phyloP scores from a whole-genome alignment of 2,888 invertebrate species.

The Leptinotarsa tumamoca region DNA sequence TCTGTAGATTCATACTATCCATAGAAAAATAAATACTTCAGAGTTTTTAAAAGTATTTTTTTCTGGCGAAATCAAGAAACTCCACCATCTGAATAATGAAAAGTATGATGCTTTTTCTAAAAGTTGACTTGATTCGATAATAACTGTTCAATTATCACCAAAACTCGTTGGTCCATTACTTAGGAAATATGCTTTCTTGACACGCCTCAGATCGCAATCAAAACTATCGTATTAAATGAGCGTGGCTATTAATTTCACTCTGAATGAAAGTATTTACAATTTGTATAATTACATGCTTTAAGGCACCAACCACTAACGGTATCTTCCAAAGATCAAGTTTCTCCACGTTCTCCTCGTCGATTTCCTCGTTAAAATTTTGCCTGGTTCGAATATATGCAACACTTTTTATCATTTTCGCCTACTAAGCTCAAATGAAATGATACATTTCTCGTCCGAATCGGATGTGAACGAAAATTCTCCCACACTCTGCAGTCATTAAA shows the following conservation, averaged over 20 bases:
- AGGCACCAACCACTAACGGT: neutral
- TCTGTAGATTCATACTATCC: no score
- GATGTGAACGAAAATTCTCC: slow-evolving; percentile 14
- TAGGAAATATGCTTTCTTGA: no score
- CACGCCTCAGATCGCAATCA: no score
- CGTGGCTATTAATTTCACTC: neutral
- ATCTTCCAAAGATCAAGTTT: slow-evolving; percentile 1
- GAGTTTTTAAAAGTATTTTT: no score
- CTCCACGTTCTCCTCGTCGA: neutral
- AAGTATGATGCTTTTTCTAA: no score
- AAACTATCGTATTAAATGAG: no score
- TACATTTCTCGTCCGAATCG: neutral
- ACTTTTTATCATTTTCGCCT: neutral
- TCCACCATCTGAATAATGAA: no score
- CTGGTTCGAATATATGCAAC: neutral
- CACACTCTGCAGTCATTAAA: slow-evolving; percentile 13
- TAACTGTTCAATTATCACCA: no score
- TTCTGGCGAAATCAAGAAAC: no score
- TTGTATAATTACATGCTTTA: slow-evolving; percentile 3
- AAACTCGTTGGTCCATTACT: no score
- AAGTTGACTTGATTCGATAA: no score
- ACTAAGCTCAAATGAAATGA: slow-evolving; percentile 6
- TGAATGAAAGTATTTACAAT: neutral
- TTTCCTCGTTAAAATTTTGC: slow-evolving; percentile 1
- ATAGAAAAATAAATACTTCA: no score